Evolutionary conservation across 2,113 vertebrate species (phyloP), one percentile per base, ranked within the genome.

Genomic region (Channa maculata): DNA sequence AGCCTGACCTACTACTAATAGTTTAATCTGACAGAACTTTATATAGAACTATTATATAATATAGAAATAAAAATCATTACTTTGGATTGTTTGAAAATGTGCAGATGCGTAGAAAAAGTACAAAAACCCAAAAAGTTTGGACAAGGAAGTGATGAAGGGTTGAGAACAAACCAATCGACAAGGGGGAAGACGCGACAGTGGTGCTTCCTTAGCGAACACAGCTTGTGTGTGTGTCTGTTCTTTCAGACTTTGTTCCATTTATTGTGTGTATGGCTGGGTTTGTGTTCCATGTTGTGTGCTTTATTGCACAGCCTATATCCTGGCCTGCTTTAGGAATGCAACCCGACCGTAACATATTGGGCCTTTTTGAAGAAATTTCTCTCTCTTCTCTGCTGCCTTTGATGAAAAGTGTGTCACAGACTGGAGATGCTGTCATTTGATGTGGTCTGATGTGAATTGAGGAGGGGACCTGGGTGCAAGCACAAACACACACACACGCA

Each of bases 401-500:
- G 86, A 91, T 89, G 83, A 89, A 92, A 24, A 90, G 85, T 84
- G 76, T 91, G 90, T 91, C 87, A 90, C 82, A 79, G 82, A 75
- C 76, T 82, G 48, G 77, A 78, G 82, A 79, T 76, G 72, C 53
- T 65, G 71, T 51, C 5, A 39, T 88, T 92, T 91, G 87, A 88
- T 84, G 84, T 81, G 74, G 66, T 60, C 65, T 67, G 51, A 83
- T 87, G 77, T 63, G 80, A 79, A 72, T 58, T 80, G 64, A 68
- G 63, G 75, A 73, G 79, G 70, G 74, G 75, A 84, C 85, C 73
- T 73, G 66, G 52, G 68, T 68, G 55, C 65, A 83, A 75, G 69
- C 55, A 76, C 63, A 75, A 24, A 24, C 52, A 82, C 49, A 80
- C 39, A 15, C 36, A 6, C 65, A 50, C 64, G 61, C 59, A 65